phyloP scores from a whole-genome alignment of 1,140 invertebrate genomes.

The Zaprionus africanus region DNA sequence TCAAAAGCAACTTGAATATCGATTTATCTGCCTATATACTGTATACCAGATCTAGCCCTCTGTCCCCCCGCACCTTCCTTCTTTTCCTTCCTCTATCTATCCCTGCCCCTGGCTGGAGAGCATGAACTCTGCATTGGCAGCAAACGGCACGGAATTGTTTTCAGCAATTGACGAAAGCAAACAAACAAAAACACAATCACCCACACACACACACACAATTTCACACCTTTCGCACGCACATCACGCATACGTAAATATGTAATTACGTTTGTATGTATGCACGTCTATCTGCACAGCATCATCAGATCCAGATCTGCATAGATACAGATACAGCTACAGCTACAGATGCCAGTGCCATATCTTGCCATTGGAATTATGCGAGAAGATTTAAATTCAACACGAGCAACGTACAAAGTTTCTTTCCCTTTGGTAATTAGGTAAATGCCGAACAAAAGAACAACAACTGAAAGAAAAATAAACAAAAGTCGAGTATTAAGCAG shows the following conservation, averaged over 20 bases:
- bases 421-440: slow-evolving; percentile 42
- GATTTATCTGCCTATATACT: slow-evolving; percentile 65
- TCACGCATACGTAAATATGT: slow-evolving; percentile 13
- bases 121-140: slow-evolving; percentile 36
- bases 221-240: slow-evolving; percentile 72
- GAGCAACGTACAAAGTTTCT: slow-evolving; percentile 44
- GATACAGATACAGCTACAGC: neutral
- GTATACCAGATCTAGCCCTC: slow-evolving; percentile 45
- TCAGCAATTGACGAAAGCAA: slow-evolving; percentile 67
- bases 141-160: slow-evolving; percentile 61
- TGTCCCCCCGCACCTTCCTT: too few species aligned
- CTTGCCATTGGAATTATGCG: slow-evolving; percentile 17
- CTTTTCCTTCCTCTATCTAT: too few species aligned
- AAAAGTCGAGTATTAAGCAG: slow-evolving; percentile 15
- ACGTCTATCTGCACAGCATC: slow-evolving; percentile 9
- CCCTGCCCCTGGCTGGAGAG: neutral
- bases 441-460: slow-evolving; percentile 40
- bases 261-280: slow-evolving; percentile 4
- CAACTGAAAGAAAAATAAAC: slow-evolving; percentile 34
- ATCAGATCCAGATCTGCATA: slow-evolving; percentile 31
- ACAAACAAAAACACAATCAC: slow-evolving; percentile 59
- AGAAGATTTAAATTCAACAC: slow-evolving; percentile 33
- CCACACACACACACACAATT: slow-evolving; percentile 28
- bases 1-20: slow-evolving; percentile 74
- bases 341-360: neutral